Base-by-base conservation (phyloP, 2,797 vertebrate genomes). In the Crocodylus rhombifer region DNA sequence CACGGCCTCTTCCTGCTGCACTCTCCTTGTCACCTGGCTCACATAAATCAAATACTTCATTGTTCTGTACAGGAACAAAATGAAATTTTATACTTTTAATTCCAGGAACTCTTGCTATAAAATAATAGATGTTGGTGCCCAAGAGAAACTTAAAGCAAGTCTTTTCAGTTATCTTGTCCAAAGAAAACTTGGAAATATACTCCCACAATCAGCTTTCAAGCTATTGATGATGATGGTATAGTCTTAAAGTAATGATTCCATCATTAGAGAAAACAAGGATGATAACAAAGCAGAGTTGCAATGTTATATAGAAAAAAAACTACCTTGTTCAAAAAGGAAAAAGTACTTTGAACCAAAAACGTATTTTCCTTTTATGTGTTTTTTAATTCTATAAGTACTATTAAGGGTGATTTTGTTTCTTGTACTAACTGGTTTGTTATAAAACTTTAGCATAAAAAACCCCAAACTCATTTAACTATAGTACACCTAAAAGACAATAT, bases 51-150 rank as follows among this genome's bases (percentile, higher is more conserved):
- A 25, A 16, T 5, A 10, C 2, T 14, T 82, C 86, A 75, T 65
- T 26, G 2, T 7, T 80, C 97, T 97, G 75, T 76, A n/a, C 61
- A 67, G 91, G 26, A n/a, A 80, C 33, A 81, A 77, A 87, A 81
- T 81, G 3, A 80, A 84, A 55, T 26, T n/a, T 77, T 62, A 58
- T 28, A 21, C 23, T 71, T 56, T 58, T 58, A 23, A 20, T 60
- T 86, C 62, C 58, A 20, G 25, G 80, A 88, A 55, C 21, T 5
- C 14, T 74, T 75, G 18, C 23, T 28, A 11, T 15, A 67, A 75
- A 3, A 13, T 25, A 64, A 25, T 73, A 73, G 51, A 71, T 51
- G 25, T 14, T 14, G 23, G 36, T 82, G 17, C 9, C 61, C 80
- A 85, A 77, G 13, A 1, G 74, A 30, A 89, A 92, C 55, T 3